Base-by-base conservation (phyloP, 1,140 invertebrate species). In the Gyrodactylus salaris region DNA sequence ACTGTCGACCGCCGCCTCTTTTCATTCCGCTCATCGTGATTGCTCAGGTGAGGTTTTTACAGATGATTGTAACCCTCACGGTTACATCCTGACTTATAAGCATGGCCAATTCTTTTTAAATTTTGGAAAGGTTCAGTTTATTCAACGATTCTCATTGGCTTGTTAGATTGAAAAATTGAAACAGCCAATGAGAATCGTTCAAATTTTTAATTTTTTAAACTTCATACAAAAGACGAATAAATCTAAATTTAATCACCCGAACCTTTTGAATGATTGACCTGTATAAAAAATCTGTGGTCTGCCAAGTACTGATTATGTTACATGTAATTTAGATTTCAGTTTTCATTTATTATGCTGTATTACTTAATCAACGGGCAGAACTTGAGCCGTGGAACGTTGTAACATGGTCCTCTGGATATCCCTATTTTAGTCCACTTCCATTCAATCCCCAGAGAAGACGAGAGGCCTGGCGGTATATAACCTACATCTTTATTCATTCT, bases 401-500 rank as follows among this genome's bases (percentile, higher is more conserved):
- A 20, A 23, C 73, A 26, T 75, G 68, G 26, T 22, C 75, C 34
- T 26, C 34, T 54, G 71, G 72, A 24, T 76, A 23, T 22, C 73
- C 71, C 24, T 74, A 22, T 25, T 21, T 26, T 20, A 69, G 25
- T 69, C 54, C 73, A 25, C 27, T 74, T 68, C 91, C 94, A 75
- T 95, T 92, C 82, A 84, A 89, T 75, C 89, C 90, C 21, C 90
- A 94, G 83, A 87, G 89, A 79, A 84, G 89, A 27, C 83, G 86
- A 68, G 89, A 95, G 81, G 83, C 93, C 70, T 94, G 91, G 90
- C 85, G 91, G 78, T 95, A 93, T 80, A 82, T 92, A 75, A 86
- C 89, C 76, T 95, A 95, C 83, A 91, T 91, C 86, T 87, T 94
- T 75, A 84, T 95, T 76, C 91, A 95, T 82, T 89, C 89, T 21